Evolutionary conservation across 2,888 invertebrate species (phyloP), one percentile per base, ranked within the genome.

Genomic region (Cryptops parisi): DNA sequence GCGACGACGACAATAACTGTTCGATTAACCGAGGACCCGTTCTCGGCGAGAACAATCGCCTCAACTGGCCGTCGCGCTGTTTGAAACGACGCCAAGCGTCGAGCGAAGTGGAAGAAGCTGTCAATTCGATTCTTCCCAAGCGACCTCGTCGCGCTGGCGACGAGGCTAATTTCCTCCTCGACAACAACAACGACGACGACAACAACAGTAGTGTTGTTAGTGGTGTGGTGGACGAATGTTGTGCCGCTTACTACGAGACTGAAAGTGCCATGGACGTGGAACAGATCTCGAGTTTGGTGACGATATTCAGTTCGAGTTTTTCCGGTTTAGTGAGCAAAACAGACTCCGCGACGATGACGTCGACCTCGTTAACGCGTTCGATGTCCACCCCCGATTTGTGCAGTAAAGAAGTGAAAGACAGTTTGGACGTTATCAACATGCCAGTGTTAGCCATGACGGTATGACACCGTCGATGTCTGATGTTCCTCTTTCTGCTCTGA

Each of bases 241-340:
- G 59, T 17, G 61, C 58, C 12, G 60, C 60, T 21, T 57, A 17
- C 6, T 25, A 61, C 45, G 58, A 60, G 24, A 33, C 33, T 6
- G 61, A 64, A 19, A 67, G 69, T 3, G 68, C 70, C 12, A 75
- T 76, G 75, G 76, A 76, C 64, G 75, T 76, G 59, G 76, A 77
- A 64, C 68, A 75, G 58, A 75, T 77, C 58, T 76, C 76, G 40
- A 76, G 74, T 55, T 64, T 77, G 57, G 76, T 76, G 58, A 76
- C 76, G 48, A 75, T 75, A 61, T 76, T 76, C 65, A 76, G 76
- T 63, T 76, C 77, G 62, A 74, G 74, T 51, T 41, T 41, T 12
- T 21, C 22, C 12, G 70, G 62, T 26, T 58, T 64, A 44, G 54
- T 54, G 24, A 53, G 56, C 19, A 54, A 54, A 15, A 39, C 57